Conservation (phyloP, 2,797 vertebrate genomes). For the Phoeniculus purpureus region DNA sequence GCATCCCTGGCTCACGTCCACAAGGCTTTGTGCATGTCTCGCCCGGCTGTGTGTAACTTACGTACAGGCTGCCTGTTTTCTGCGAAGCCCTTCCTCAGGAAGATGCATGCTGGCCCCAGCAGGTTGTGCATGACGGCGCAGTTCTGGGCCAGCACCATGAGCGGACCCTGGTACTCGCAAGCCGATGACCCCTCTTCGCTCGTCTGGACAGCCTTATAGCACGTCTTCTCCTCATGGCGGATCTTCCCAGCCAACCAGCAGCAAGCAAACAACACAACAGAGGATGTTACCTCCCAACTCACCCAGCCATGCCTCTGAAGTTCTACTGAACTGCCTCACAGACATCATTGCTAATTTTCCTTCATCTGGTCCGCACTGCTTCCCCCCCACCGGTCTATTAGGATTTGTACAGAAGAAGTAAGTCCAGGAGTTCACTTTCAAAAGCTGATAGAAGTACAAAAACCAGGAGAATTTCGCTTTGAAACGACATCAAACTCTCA, state of each 20-base stretch:
- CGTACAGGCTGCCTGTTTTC: constrained; percentile 99
- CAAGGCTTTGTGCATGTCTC: neutral
- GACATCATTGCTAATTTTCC: constrained; percentile 20
- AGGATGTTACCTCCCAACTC: constrained; percentile 74
- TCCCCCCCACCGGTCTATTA: neutral
- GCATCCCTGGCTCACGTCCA: neutral
- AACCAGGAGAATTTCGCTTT: neutral
- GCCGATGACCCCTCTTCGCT: constrained; percentile 88
- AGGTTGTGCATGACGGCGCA: constrained; percentile 96
- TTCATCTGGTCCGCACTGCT: neutral
- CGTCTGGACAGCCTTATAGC: constrained; percentile 91
- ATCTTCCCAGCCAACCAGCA: constrained; percentile 80
- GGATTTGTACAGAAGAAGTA: neutral
- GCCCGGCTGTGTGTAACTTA: constrained; percentile 84
- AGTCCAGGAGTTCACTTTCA: constrained; percentile 29
- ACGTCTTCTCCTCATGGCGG: constrained; percentile 91
- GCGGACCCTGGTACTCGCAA: constrained; percentile 86
- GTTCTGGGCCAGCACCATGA: constrained; percentile 93
- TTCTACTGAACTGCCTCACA: constrained; percentile 45
- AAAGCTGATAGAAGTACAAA: constrained; percentile 7
- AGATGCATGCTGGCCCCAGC: constrained; percentile 98
- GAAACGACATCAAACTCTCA: constrained; percentile 28
- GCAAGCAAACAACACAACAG: constrained; percentile 82
- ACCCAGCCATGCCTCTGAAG: constrained; percentile 38
- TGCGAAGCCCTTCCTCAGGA: constrained; percentile 98